Percentiles rank a stretch among this genome's conserved stretches.
Conservation (phyloP, 30 jellyfish, hydroid and myxozoan species). For the Aurelia coerulea region DNA sequence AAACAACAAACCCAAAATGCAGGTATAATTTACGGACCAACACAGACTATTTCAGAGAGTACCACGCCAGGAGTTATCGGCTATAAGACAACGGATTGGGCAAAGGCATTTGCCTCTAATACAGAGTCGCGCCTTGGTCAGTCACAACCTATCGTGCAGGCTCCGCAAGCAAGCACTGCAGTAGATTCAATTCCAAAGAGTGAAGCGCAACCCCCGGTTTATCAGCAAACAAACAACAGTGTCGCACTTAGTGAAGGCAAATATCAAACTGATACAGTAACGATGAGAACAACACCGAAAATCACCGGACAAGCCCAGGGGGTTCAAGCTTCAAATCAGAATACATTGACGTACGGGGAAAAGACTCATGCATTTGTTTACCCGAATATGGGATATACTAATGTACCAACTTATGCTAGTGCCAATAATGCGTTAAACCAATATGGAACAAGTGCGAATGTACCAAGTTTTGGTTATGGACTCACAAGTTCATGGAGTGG, state of each 20-base stretch:
- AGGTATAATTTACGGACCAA: neutral
- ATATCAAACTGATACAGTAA: conserved; percentile 36
- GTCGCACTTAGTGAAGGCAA: conserved; percentile 21
- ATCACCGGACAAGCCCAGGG: neutral
- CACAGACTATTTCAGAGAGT: neutral
- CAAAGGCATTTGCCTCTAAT: conserved; percentile 28
- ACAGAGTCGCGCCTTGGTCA: neutral
- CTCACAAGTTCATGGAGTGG: conserved; percentile 3
- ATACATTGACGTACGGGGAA: neutral
- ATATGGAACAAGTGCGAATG: neutral
- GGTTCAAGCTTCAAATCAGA: neutral
- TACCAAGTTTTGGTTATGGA: neutral
- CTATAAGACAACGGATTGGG: conserved; percentile 58
- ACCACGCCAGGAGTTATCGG: conserved; percentile 44
- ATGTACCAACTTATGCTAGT: neutral
- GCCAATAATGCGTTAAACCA: neutral
- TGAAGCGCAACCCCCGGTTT: neutral
- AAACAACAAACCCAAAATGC: neutral
- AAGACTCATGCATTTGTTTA: neutral
- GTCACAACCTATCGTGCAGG: neutral
- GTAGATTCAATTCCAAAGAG: neutral
- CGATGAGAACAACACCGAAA: conserved; percentile 17
- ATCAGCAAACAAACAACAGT: neutral
- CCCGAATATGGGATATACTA: neutral
- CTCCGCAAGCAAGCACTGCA: neutral